Base-by-base conservation (phyloP, 37 sponge, comb jelly and placozoan genomes). In the Diacarnus erythraeanus region DNA sequence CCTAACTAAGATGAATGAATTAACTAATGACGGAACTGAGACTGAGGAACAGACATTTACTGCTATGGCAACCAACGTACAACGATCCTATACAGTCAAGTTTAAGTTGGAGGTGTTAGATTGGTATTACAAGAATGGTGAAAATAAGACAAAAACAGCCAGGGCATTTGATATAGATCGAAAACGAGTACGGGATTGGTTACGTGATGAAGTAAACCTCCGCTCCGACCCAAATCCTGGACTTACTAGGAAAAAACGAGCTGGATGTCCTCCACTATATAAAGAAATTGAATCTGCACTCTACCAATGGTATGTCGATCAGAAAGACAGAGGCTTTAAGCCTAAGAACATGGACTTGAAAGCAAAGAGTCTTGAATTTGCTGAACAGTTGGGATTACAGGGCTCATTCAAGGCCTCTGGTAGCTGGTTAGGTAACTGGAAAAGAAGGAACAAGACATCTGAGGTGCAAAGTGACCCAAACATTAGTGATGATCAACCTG, bases 141-240 rank as follows among this genome's bases (percentile, higher is more conserved):
- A 78, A 35, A 78, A 78, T 47, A 78, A 78, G 18, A 30, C 37
- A 4, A 18, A 27, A 21, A 65, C 78, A n/a, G 78, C 78, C 30
- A 78, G n/a, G 9, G 34, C 18, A 1, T 78, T 78, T 38, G 40
- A 38, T 64, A 26, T 78, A 27, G 64, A 78, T 47, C 63, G 64
- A 17, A 78, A 78, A 33, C 78, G 78, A 36, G 42, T 78, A 31
- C 42, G 78, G 2, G 78, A 78, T 43, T 78, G 78, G 78, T 27
- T 43, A 34, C 17, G 29, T 27, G 40, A 66, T 43, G 78, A 78
- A 51, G 15, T 38, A 51, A 10, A 9, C 2, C 68, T 78, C n/a
- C 47, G 68, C 17, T 31, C 44, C 35, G 57, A 78, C 2, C 47
- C 64, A n/a, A 31, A n/a, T 26, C 23, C 47, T 29, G n/a, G 37